Evolutionary conservation across 1,140 invertebrate genomes (phyloP), one percentile per base, ranked within the genome.

Genomic region (Ruditapes philippinarum): DNA sequence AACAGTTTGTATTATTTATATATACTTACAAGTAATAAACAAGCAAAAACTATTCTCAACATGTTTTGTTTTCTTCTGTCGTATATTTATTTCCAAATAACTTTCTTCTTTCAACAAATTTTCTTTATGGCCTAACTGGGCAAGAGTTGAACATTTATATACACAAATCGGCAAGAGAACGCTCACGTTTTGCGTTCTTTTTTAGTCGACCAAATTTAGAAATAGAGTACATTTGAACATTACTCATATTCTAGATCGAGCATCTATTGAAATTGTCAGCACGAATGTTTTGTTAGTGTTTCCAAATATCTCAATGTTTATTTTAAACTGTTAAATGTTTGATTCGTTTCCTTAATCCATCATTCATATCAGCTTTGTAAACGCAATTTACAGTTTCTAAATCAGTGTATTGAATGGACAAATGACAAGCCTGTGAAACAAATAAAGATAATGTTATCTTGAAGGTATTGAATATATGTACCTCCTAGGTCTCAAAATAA

Each of bases 311-410:
- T 11, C 11, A 38, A 38, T 36, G 65, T 70, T 70, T 70, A 70
- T 70, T 14, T 70, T 9, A 40, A n/a, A 38, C 36, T 25, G 9
- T 25, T 62, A 14, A 38, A 70, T 28, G 65, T 5, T 36, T 70
- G 33, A 70, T 70, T 70, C 38, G 65, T 70, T 38, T 31, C 33
- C 33, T 38, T 38, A 70, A 70, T 38, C 65, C 65, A 4, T 1
- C 33, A 70, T 12, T 70, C 65, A 70, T 5, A 33, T 70, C 19
- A 5, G 14, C n/a, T 38, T 38, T 70, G 19, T 38, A 36, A 70
- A 38, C 36, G 36, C 36, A 70, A 70, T 70, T 70, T 70, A 70
- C 65, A 17, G 65, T 70, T 40, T 70, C 65, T 70, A 70, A 70
- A 40, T 70, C 36, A 40, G 33, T 11, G 7, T 12, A 0, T 5